Conservation (phyloP, 2,113 vertebrate species). For the Phoenicopterus ruber region DNA sequence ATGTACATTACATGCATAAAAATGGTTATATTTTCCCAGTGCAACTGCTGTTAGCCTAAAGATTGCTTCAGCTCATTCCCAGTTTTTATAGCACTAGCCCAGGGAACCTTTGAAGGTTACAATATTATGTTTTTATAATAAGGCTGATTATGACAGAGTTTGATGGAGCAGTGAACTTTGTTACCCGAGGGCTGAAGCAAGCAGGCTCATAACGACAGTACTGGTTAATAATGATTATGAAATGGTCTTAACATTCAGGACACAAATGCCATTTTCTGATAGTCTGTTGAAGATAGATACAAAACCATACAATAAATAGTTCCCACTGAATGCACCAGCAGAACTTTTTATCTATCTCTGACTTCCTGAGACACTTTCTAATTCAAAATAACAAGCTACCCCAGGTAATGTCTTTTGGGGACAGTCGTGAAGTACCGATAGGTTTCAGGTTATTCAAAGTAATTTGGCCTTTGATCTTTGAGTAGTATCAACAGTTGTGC, state of each 20-base stretch:
- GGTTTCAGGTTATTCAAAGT: not conserved
- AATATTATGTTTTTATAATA: constrained; percentile 64
- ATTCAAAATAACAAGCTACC: not conserved
- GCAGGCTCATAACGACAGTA: not conserved
- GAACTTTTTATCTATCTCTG: not conserved
- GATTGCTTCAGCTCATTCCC: constrained; percentile 31
- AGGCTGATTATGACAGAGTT: constrained; percentile 45
- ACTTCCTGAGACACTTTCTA: not conserved
- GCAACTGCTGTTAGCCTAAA: constrained; percentile 50
- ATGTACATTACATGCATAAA: constrained; percentile 30
- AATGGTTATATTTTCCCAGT: constrained; percentile 49
- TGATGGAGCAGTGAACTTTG: constrained; percentile 42
- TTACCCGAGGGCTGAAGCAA: constrained; percentile 52
- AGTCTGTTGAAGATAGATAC: not conserved
- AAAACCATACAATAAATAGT: not conserved
- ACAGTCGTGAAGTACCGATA: not conserved
- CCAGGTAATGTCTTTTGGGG: not conserved
- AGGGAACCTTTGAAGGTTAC: constrained; percentile 63
- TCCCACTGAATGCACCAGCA: not conserved
- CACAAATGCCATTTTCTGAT: not conserved
- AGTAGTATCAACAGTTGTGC: not conserved
- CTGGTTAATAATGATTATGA: constrained; percentile 27
- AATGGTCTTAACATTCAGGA: constrained; percentile 24
- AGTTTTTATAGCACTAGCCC: constrained; percentile 47
- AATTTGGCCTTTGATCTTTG: not conserved